Evolutionary conservation across 1,140 invertebrate genomes (phyloP).

Genomic region (Heliconius nattereri): DNA sequence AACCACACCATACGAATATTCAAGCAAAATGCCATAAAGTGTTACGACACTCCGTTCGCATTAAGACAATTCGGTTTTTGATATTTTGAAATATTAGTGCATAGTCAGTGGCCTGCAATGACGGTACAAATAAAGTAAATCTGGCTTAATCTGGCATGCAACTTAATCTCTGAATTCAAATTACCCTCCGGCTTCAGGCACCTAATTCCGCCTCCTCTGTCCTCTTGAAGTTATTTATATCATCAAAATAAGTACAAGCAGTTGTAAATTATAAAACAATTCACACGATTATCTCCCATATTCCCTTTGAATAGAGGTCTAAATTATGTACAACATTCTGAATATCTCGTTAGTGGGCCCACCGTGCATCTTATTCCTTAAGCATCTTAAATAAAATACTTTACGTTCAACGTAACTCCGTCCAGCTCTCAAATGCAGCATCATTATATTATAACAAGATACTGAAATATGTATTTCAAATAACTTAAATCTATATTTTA

Average conservation of each 20-base stretch:
- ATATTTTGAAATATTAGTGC: too few relatives aligned
- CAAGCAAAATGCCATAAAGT: too few relatives aligned
- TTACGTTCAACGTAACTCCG: slow-evolving; percentile 19
- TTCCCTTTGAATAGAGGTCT: background rate
- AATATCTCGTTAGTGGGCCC: background rate
- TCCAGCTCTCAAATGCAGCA: slow-evolving; percentile 21
- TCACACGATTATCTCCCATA: background rate
- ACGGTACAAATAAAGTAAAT: slow-evolving; percentile 25
- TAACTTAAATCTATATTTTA: background rate
- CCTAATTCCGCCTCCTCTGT: slow-evolving; percentile 33
- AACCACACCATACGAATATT: too few relatives aligned
- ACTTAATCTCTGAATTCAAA: slow-evolving; percentile 35
- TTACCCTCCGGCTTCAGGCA: slow-evolving; percentile 26
- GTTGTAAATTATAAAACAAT: background rate
- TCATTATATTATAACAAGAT: slow-evolving; percentile 21
- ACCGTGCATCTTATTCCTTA: slow-evolving; percentile 15
- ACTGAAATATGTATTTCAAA: slow-evolving; percentile 1
- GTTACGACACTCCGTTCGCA: too few relatives aligned
- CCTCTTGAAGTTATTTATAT: slow-evolving; percentile 37
- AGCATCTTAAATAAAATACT: slow-evolving; percentile 32
- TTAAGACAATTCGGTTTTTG: too few relatives aligned
- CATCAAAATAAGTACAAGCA: slow-evolving; percentile 26
- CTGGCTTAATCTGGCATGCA: slow-evolving; percentile 27
- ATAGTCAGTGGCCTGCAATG: too few relatives aligned
- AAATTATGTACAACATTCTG: background rate